These are phyloP conservation scores for Rhabdomys dilectus DNA, from an alignment of 2,113 vertebrate genomes.

Conservation along the genomic window DNA sequence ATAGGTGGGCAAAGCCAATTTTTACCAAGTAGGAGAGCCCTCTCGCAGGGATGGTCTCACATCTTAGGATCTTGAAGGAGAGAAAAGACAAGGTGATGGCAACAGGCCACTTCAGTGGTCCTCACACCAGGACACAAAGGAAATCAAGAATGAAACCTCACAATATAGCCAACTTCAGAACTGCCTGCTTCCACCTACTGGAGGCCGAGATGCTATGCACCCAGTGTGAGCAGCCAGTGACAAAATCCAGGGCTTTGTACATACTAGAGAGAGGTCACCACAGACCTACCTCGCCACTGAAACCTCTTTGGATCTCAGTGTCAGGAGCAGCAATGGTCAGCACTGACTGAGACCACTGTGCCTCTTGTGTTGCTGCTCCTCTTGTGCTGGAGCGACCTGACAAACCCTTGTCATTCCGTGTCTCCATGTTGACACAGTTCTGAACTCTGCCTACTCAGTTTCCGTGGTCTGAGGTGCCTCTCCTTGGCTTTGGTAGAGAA, in stretches of 20 bases:
- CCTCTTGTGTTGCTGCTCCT: not conserved
- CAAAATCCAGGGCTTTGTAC: not conserved
- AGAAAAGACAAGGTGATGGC: not conserved
- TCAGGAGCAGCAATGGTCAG: not conserved
- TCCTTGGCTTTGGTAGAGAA: not conserved
- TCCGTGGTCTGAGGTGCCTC: not conserved
- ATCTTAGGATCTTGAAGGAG: not conserved
- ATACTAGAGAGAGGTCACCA: not conserved
- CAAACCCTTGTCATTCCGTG: not conserved
- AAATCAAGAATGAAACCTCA: not conserved
- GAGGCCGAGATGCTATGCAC: not conserved
- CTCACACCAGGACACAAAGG: not conserved
- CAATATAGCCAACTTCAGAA: not conserved
- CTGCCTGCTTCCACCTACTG: not conserved
- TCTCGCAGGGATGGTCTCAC: not conserved
- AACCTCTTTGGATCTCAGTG: too few relatives aligned
- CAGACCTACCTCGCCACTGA: not conserved
- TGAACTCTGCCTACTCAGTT: not conserved
- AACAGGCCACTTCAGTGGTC: not conserved
- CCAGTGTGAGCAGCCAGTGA: too few relatives aligned
- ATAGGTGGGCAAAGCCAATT: constrained; percentile 35
- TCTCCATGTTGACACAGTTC: too few relatives aligned
- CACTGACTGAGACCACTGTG: not conserved
- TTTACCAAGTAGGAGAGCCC: constrained; percentile 7
- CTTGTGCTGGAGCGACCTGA: not conserved